phyloP scores from a whole-genome alignment of 1,140 invertebrate genomes.

The Ericerus pela region DNA sequence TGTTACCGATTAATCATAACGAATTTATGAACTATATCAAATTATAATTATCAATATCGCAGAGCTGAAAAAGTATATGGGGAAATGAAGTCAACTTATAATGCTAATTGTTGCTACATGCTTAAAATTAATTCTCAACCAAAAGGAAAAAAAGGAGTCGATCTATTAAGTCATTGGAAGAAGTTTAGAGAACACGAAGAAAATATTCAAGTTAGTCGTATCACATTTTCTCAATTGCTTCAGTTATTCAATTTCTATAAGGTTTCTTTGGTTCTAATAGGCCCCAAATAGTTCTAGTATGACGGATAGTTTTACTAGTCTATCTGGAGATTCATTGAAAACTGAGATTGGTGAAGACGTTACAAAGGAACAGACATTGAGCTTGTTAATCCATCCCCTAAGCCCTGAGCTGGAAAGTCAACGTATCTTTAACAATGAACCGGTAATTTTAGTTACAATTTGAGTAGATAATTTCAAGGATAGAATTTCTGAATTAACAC shows the following conservation, averaged over 20 bases:
- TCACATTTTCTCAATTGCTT: no score
- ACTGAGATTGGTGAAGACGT: background rate
- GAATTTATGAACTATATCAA: background rate
- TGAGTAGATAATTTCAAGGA: background rate
- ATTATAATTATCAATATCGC: constrained; percentile 27
- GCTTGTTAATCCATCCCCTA: constrained; percentile 38
- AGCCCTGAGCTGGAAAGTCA: constrained; percentile 29
- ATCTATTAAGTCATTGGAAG: no score
- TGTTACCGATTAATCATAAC: constrained; percentile 10
- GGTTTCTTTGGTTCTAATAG: constrained; percentile 50
- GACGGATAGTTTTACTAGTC: constrained; percentile 1
- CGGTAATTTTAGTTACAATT: background rate
- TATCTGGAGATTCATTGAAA: background rate
- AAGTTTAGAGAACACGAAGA: no score
- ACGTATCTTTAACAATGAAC: constrained; percentile 30
- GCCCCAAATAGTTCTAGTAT: no score
- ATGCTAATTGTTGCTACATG: constrained; percentile 68
- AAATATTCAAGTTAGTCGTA: no score
- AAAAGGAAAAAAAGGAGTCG: constrained; percentile 37
- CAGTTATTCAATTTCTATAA: no score
- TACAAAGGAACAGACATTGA: background rate
- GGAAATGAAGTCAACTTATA: constrained; percentile 69
- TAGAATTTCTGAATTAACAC: background rate
- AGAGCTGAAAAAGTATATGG: constrained; percentile 71
- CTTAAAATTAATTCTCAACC: constrained; percentile 70